Evolutionary conservation across 37 sponge, comb jelly and placozoan genomes (phyloP).

Genomic region (Crambe crambe): DNA sequence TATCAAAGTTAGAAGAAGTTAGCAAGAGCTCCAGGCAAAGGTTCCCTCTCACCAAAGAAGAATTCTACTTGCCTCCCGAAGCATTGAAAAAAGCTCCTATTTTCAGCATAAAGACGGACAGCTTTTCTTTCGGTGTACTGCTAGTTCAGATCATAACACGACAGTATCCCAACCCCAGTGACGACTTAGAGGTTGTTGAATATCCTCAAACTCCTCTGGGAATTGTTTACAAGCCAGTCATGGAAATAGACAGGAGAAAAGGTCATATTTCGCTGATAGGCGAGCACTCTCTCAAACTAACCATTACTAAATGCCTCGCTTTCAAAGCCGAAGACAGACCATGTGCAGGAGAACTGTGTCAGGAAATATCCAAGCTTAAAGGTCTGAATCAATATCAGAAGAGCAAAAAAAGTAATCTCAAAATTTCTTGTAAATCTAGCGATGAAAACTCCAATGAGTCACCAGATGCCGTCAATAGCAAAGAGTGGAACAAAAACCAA

Average conservation of each 20-base stretch:
- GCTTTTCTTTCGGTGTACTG: constrained; percentile 32
- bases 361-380: not conserved
- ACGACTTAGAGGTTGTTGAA: not conserved
- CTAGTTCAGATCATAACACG: constrained; percentile 26
- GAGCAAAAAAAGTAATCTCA: too few relatives aligned
- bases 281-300: not conserved
- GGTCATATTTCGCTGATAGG: not conserved
- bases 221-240: not conserved
- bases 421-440: too few relatives aligned
- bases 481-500: too few relatives aligned
- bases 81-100: constrained; percentile 5
- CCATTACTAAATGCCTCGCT: not conserved
- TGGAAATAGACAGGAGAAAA: not conserved
- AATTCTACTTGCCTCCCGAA: constrained; percentile 39
- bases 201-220: not conserved
- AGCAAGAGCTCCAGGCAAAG: not conserved
- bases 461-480: too few relatives aligned
- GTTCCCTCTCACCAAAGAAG: constrained; percentile 1
- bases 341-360: not conserved
- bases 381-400: too few relatives aligned
- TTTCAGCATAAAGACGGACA: constrained; percentile 1
- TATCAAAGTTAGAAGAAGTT: constrained; percentile 7
- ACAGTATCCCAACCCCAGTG: constrained; percentile 22
- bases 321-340: not conserved
- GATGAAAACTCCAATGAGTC: too few relatives aligned